phyloP scores from a whole-genome alignment of 2,888 invertebrate species.

The Cybosia mesomella region DNA sequence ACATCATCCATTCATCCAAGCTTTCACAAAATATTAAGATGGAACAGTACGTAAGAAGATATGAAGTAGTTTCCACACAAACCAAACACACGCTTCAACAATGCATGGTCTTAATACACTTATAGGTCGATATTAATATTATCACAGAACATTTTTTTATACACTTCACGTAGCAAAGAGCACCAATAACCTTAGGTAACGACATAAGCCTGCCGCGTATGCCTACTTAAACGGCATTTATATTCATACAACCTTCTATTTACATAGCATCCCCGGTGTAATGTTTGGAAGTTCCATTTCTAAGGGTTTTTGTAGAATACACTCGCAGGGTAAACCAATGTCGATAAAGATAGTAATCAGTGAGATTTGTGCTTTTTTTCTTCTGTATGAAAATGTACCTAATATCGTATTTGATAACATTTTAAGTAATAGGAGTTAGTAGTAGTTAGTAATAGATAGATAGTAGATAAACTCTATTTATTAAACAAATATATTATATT shows the following conservation, averaged over 20 bases:
- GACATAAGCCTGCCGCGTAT: constrained; percentile 62
- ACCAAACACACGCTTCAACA: constrained; percentile 11
- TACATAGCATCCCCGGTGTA: constrained; percentile 80
- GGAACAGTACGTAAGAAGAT: no score
- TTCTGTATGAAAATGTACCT: constrained; percentile 35
- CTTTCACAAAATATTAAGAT: neutral
- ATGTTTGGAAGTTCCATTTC: constrained; percentile 68
- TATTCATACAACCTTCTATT: constrained; percentile 85
- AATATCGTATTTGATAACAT: constrained; percentile 7
- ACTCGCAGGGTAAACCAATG: constrained; percentile 47
- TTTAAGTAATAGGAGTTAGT: no score
- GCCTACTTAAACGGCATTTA: constrained; percentile 83
- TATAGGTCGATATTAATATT: constrained; percentile 15
- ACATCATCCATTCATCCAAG: no score
- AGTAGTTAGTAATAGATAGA: no score
- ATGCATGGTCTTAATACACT: constrained; percentile 17
- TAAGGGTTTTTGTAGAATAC: constrained; percentile 61
- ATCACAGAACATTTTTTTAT: constrained; percentile 14
- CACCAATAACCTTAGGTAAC: constrained; percentile 57
- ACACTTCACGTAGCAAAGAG: constrained; percentile 46
- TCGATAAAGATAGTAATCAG: constrained; percentile 56
- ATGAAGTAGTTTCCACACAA: neutral
- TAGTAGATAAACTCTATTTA: neutral
- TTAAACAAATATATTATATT: neutral
- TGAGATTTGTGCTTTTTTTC: constrained; percentile 41